Percentiles rank a stretch among this genome's conserved stretches.
phyloP scores from a whole-genome alignment of 2,888 invertebrate genomes.

The Xiphydria camelus region DNA sequence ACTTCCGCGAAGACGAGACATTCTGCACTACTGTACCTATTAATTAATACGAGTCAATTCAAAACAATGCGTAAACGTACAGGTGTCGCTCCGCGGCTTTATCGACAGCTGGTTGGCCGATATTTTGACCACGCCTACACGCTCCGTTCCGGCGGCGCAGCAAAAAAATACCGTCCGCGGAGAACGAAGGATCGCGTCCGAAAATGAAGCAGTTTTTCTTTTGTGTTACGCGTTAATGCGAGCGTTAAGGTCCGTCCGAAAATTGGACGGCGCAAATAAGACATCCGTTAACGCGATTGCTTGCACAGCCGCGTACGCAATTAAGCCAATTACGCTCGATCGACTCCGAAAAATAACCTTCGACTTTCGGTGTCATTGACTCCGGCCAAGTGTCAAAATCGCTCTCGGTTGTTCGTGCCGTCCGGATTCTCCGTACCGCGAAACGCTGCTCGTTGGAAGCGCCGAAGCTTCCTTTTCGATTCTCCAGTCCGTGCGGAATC shows the following conservation, averaged over 20 bases:
- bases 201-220: conserved; percentile 7
- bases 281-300: background rate
- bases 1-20: too few relatives aligned
- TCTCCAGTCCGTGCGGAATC: too few relatives aligned
- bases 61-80: too few relatives aligned
- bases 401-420: too few relatives aligned
- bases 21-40: too few relatives aligned
- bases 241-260: conserved; percentile 3
- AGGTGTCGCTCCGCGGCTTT: too few relatives aligned
- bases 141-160: conserved; percentile 11
- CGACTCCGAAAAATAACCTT: conserved; percentile 13
- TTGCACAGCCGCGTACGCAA: too few relatives aligned
- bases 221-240: conserved; percentile 12
- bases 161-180: conserved; percentile 5
- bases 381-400: conserved; percentile 40
- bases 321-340: too few relatives aligned
- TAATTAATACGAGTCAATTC: too few relatives aligned
- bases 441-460: too few relatives aligned
- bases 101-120: conserved; percentile 14
- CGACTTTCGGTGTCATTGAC: conserved; percentile 38
- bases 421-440: too few relatives aligned
- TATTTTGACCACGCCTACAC: conserved; percentile 16
- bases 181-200: conserved; percentile 3
- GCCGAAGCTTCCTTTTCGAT: too few relatives aligned
- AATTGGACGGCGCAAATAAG: background rate